Base-by-base conservation (phyloP, 1,140 invertebrate species). In the Catajapyx aquilonaris region DNA sequence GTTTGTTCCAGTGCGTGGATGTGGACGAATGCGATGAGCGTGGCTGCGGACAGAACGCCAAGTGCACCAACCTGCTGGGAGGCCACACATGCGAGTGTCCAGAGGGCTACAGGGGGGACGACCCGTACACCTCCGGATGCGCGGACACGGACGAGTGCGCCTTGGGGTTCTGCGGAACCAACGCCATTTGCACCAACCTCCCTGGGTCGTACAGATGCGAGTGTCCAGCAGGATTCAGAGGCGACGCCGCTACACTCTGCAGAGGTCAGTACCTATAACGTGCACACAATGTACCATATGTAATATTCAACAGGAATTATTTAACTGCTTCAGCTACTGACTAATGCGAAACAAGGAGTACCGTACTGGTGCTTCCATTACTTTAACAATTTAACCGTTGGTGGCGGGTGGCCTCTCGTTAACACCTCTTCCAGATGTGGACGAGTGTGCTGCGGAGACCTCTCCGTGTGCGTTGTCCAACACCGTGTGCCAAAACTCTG, bases 11-110 rank as follows among this genome's bases (percentile, higher is more conserved):
- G 76, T 88, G 84, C 55, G 62, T 70, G 41, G 83, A 87, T 54
- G 57, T 84, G 35, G 72, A 88, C 53, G 83, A 90, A 60, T 90
- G 84, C 69, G 42, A 62, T 66, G 44, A 60, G 59, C 16, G 65
- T 68, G 44, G 68, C 72, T 91, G 86, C 54, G 85, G 79, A 39
- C 61, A 64, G 25, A 72, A 71, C 41, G 83, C 86, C 10, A 59
- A 72, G 36, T 87, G 84, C 58, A 65, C 69, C 9, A 88, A 88
- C 57, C 52, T 76, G 13, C 68, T 71, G 17, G 85, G 83, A 38
- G 71, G 71, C 25, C 70, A 76, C 58, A 68, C 69, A 47, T 91
- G 86, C 62, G 68, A 74, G 44, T 93, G 86, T 56, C 78, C 78
- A 20, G 53, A 66, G 28, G 86, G 85, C 33, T 80, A 66, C 52